Conservation (phyloP, 2,888 invertebrate genomes). For the Allolobophora icterica region DNA sequence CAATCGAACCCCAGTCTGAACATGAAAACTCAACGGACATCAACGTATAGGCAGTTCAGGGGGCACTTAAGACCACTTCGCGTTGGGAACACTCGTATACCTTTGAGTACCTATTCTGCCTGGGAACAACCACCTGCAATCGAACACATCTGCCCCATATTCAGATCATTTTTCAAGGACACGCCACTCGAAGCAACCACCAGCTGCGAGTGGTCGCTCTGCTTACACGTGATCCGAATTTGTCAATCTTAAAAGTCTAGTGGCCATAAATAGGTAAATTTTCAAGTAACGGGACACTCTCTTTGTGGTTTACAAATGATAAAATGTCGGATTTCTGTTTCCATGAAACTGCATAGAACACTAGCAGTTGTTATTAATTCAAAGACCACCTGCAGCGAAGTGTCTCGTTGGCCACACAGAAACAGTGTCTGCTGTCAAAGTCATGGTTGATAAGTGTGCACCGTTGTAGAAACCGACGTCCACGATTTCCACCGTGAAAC, state of each 20-base stretch:
- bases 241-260: not conserved
- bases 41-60: not conserved
- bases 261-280: not conserved
- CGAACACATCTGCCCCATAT: not conserved
- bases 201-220: not conserved
- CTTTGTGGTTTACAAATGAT: not conserved
- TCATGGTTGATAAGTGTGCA: not conserved
- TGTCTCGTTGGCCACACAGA: not conserved
- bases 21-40: not conserved
- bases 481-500: not conserved
- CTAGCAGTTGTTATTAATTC: not conserved
- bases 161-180: not conserved
- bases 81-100: not conserved
- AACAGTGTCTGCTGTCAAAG: not conserved
- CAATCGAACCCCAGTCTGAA: not conserved
- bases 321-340: not conserved
- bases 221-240: not conserved
- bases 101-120: not conserved
- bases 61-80: not conserved
- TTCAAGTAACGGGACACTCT: not conserved
- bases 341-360: not conserved
- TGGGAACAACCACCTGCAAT: not conserved
- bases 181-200: not conserved
- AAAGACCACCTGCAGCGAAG: not conserved
- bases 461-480: not conserved